Conservation (phyloP, 2,797 vertebrate genomes). For the Falco cherrug region DNA sequence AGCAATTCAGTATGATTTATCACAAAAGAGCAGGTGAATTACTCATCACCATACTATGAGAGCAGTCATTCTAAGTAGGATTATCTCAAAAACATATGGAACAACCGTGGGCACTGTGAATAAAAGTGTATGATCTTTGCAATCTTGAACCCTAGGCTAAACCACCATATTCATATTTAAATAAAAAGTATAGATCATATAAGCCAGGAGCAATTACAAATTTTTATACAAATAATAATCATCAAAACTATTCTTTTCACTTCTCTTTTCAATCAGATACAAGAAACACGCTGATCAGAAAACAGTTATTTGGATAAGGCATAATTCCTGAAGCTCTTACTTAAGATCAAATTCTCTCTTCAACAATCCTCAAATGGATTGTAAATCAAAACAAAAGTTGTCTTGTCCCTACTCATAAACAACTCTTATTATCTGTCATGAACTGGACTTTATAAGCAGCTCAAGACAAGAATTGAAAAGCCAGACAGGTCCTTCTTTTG, state of each 20-base stretch:
- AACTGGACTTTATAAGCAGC: background rate
- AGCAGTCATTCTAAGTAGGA: constrained; percentile 36
- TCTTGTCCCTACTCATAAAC: background rate
- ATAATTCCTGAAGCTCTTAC: constrained; percentile 19
- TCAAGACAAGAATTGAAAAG: constrained; percentile 17
- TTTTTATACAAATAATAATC: constrained; percentile 38
- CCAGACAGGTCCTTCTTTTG: background rate
- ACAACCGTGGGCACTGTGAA: constrained; percentile 61
- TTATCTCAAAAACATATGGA: constrained; percentile 47
- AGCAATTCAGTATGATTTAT: constrained; percentile 43
- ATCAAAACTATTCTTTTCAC: constrained; percentile 32
- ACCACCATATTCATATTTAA: constrained; percentile 61
- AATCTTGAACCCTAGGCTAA: constrained; percentile 61
- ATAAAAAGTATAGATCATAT: constrained; percentile 64
- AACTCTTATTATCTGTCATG: background rate
- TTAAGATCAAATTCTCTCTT: background rate
- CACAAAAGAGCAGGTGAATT: constrained; percentile 57
- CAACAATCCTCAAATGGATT: background rate
- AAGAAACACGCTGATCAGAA: constrained; percentile 38
- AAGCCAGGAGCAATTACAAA: constrained; percentile 55
- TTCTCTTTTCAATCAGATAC: constrained; percentile 39
- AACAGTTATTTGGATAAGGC: constrained; percentile 29
- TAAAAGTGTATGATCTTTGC: constrained; percentile 66
- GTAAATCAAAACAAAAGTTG: background rate
- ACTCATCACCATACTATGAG: constrained; percentile 39